Evolutionary conservation across 1,140 invertebrate genomes (phyloP).

Genomic region (Drosophila nikananu): DNA sequence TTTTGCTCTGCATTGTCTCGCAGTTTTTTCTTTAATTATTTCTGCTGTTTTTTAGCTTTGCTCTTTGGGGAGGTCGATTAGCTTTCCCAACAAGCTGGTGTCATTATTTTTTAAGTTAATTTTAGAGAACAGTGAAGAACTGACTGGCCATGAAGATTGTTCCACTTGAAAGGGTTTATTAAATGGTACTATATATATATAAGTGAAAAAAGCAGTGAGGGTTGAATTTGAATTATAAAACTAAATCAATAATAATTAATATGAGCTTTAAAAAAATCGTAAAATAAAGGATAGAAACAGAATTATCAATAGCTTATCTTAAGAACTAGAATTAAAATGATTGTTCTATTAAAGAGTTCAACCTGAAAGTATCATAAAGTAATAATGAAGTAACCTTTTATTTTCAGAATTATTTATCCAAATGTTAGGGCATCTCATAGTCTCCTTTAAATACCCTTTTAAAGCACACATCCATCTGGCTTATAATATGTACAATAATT

Average conservation of each 20-base stretch:
- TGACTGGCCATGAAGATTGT: neutral
- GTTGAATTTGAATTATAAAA: neutral
- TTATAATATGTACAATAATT: conserved; percentile 66
- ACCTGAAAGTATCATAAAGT: neutral
- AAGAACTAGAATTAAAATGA: neutral
- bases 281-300: neutral
- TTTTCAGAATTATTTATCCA: neutral
- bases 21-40: conserved; percentile 62
- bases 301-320: too few species aligned
- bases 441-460: neutral
- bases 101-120: neutral
- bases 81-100: conserved; percentile 15
- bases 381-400: neutral
- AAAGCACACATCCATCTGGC: conserved; percentile 9
- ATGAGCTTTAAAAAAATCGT: neutral
- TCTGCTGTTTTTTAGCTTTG: conserved; percentile 22
- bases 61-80: conserved; percentile 25
- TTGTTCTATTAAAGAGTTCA: neutral
- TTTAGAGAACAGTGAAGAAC: neutral
- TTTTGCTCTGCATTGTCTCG: conserved; percentile 58
- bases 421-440: neutral
- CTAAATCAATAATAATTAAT: neutral
- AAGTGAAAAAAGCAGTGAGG: neutral
- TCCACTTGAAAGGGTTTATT: conserved; percentile 11
- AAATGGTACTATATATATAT: too few species aligned